Evolutionary conservation across 2,797 vertebrate species (phyloP).

Genomic region (Sebastes dallii): DNA sequence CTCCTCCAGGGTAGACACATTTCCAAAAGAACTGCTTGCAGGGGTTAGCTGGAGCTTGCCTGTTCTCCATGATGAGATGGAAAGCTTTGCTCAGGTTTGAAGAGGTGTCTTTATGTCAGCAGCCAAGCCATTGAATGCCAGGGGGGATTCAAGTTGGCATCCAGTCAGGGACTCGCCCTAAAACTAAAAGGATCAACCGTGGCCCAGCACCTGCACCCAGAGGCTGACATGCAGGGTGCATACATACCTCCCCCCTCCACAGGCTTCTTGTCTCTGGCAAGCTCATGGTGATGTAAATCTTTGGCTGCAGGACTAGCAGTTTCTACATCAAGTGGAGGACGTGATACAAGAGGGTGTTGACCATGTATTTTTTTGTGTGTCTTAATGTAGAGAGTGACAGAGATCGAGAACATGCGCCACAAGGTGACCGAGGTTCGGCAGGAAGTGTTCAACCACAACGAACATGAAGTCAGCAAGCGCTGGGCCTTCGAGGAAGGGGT

Average conservation of each 20-base stretch:
- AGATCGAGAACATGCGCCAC: slow-evolving; percentile 99
- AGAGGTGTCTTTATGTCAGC: slow-evolving; percentile 85
- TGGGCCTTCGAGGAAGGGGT: slow-evolving; percentile 99
- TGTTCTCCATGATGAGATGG: slow-evolving; percentile 71
- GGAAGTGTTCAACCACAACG: slow-evolving; percentile 98
- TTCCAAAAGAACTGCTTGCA: slow-evolving; percentile 47
- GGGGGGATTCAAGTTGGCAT: slow-evolving; percentile 81
- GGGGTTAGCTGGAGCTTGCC: slow-evolving; percentile 66
- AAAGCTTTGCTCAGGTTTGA: slow-evolving; percentile 78
- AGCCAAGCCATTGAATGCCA: slow-evolving; percentile 81
- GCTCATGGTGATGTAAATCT: slow-evolving; percentile 84
- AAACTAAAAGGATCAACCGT: slow-evolving; percentile 74
- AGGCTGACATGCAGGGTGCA: slow-evolving; percentile 82
- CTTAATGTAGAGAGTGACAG: slow-evolving; percentile 91
- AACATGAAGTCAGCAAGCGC: slow-evolving; percentile 98
- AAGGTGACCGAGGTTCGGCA: slow-evolving; percentile 96
- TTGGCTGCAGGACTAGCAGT: slow-evolving; percentile 82
- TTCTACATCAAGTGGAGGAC: slow-evolving; percentile 79
- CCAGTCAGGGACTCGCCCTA: slow-evolving; percentile 78
- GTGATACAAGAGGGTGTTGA: slow-evolving; percentile 31
- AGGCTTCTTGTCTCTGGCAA: slow-evolving; percentile 80
- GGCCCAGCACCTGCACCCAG: slow-evolving; percentile 75
- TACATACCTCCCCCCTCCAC: slow-evolving; percentile 74
- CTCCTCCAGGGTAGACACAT: slow-evolving; percentile 2
- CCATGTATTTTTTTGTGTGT: slow-evolving; percentile 50